Evolutionary conservation across 2,888 invertebrate genomes (phyloP).

Genomic region (Mechanitis mazaeus): DNA sequence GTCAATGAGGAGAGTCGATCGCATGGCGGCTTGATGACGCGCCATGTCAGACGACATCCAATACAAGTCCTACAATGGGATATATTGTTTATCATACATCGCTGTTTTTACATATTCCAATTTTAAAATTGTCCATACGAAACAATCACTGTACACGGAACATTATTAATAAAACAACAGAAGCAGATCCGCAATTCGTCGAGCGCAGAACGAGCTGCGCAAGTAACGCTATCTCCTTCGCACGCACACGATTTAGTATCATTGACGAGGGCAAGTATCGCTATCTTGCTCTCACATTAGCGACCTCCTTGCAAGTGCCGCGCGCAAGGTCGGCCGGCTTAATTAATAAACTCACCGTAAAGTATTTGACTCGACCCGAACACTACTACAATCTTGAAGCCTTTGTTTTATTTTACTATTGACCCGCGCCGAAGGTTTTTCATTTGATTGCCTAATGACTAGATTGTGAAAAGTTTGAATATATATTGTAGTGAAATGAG

Average conservation of each 20-base stretch:
- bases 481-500: background rate
- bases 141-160: constrained; percentile 15
- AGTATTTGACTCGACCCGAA: constrained; percentile 75
- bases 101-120: background rate
- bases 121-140: background rate
- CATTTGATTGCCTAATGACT: constrained; percentile 40
- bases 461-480: constrained; percentile 15
- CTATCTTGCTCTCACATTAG: constrained; percentile 58
- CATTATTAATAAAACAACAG: constrained; percentile 14
- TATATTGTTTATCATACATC: constrained; percentile 8
- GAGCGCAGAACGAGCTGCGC: constrained; percentile 26
- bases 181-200: constrained; percentile 17
- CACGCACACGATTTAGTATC: constrained; percentile 24
- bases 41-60: constrained; percentile 28
- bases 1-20: constrained; percentile 71
- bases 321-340: constrained; percentile 75
- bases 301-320: constrained; percentile 75
- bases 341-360: constrained; percentile 77
- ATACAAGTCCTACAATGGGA: constrained; percentile 9
- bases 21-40: constrained; percentile 49
- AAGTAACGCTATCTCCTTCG: constrained; percentile 6
- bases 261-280: constrained; percentile 29
- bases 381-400: constrained; percentile 70
- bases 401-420: constrained; percentile 76
- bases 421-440: constrained; percentile 61